Evolutionary conservation across 2,888 invertebrate genomes (phyloP), one percentile per base, ranked within the genome.

Genomic region (Hartigia nigra): DNA sequence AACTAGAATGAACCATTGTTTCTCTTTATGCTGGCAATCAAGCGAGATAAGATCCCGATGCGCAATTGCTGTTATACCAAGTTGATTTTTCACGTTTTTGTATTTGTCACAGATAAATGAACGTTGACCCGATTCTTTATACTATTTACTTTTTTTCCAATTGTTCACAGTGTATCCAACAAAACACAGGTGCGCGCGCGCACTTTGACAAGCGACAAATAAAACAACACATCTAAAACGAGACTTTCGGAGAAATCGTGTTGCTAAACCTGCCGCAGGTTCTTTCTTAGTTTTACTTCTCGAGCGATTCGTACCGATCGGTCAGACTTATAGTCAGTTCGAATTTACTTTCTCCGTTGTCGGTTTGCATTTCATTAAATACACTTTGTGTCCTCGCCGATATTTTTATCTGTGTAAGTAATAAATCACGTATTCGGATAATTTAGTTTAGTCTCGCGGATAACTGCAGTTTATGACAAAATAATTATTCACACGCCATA

Each of bases 211-310:
- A 55, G 55, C 55, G 2, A 23, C 55, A 55, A 55, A 91, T 85
- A 88, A 88, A 84, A 31, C 31, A 12, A 69, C 77, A 74, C 14
- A 76, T 9, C 31, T 32, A 12, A 32, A 75, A 76, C 31, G 31
- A 12, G 31, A 55, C 55, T 55, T 23, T 55, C 23, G 55, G 55
- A 55, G 55, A 55, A 55, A 55, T 55, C 55, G 55, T 9, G 2
- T 55, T 55, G 55, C 23, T 55, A 55, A 23, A 55, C 55, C 55
- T 55, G 55, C 55, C 55, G 23, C 55, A 55, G 55, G 55, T 55
- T 55, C 55, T 55, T 55, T 55, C 55, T 55, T 55, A 55, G 23
- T 55, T 55, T 23, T 14, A 55, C 55, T 55, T 55, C 9, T 9
- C 55, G 23, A 55, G 23, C 23, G 55, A 55, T 55, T 55, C 55